These are phyloP conservation scores for Sarotherodon lohbergeri DNA, from an alignment of 2,113 vertebrate species.

Conservation along the genomic window DNA sequence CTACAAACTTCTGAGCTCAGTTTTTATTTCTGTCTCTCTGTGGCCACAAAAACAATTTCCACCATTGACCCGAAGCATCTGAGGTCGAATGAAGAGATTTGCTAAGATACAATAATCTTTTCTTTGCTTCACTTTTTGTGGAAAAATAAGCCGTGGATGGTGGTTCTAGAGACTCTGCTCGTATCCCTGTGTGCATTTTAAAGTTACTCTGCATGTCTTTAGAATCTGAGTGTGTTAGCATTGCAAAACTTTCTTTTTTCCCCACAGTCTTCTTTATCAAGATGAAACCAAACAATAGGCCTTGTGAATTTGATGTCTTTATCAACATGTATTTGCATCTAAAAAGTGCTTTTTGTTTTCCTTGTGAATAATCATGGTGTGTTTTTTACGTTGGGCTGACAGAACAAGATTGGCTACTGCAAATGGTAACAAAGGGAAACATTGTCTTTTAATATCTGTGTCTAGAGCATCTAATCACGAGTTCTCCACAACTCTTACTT, in stretches of 20 bases:
- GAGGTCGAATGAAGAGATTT: not conserved
- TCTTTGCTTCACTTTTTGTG: not conserved
- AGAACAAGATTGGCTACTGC: not conserved
- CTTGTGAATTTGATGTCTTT: not conserved
- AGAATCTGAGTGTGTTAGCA: not conserved
- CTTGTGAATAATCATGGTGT: not conserved
- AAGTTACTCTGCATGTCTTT: not conserved
- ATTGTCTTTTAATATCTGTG: not conserved
- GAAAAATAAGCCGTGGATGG: not conserved
- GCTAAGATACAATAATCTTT: not conserved
- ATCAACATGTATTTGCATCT: not conserved
- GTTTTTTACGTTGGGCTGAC: not conserved
- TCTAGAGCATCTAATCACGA: not conserved
- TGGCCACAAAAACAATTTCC: slow-evolving; percentile 4
- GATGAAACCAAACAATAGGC: not conserved
- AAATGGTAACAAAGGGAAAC: not conserved
- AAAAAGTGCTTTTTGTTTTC: not conserved
- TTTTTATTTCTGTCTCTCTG: not conserved
- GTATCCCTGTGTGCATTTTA: not conserved
- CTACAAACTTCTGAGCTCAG: too few relatives aligned
- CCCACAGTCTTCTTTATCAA: not conserved
- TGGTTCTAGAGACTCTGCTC: not conserved
- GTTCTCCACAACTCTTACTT: not conserved
- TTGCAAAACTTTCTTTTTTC: not conserved
- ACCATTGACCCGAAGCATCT: not conserved